These are phyloP conservation scores for Stegodyphus mimosarum DNA, from an alignment of 1,140 invertebrate genomes.

Conservation along the genomic window DNA sequence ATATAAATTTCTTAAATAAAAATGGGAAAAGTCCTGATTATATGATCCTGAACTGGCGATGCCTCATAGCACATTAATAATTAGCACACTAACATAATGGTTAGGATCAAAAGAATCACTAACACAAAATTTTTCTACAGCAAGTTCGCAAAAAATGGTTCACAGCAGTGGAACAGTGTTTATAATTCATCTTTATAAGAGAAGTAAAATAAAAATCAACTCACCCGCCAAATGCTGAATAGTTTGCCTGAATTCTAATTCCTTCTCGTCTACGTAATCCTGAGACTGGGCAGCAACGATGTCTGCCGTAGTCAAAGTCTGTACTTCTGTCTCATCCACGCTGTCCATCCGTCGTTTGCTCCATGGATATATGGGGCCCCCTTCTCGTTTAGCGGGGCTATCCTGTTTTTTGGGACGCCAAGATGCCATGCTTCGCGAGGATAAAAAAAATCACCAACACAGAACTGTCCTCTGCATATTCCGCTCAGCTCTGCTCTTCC, in stretches of 20 bases:
- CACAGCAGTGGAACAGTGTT: no score
- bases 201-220: constrained; percentile 8
- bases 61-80: no score
- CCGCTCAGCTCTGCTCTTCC: no score
- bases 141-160: no score
- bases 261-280: constrained; percentile 92
- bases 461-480: background rate
- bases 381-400: constrained; percentile 19
- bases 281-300: constrained; percentile 93
- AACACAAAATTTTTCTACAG: no score
- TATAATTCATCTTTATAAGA: background rate
- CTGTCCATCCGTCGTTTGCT: constrained; percentile 48
- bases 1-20: no score
- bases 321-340: constrained; percentile 72
- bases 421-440: constrained; percentile 19
- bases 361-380: constrained; percentile 26
- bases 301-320: constrained; percentile 85
- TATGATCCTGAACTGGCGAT: no score
- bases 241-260: constrained; percentile 91
- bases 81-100: no score
- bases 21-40: no score
- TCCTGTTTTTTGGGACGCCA: constrained; percentile 19
- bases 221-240: constrained; percentile 72
- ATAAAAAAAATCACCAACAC: background rate
- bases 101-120: no score